Percentiles rank a stretch among this genome's conserved stretches.
Evolutionary conservation across 2,888 invertebrate species (phyloP).

Genomic region (Rhogogaster chlorosoma): DNA sequence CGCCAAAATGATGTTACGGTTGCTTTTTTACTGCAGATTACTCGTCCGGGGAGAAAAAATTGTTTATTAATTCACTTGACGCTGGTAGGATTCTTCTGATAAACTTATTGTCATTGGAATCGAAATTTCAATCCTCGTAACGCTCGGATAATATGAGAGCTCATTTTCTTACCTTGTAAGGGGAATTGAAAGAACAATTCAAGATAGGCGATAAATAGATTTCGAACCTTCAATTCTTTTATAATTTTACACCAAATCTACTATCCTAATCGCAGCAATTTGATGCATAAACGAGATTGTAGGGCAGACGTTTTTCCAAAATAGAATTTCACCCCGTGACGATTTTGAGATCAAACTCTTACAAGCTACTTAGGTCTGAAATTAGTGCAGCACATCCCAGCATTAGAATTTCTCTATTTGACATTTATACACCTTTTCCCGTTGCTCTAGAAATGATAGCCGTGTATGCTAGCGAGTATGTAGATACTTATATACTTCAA

Average conservation of each 20-base stretch:
- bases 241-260: neutral
- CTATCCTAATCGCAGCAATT: neutral
- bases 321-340: neutral
- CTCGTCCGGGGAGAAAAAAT: neutral
- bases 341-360: neutral
- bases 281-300: neutral
- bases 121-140: neutral
- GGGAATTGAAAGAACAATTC: neutral
- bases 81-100: neutral
- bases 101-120: neutral
- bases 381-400: neutral
- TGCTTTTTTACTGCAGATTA: neutral
- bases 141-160: neutral
- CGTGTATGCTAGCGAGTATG: neutral
- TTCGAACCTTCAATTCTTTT: neutral
- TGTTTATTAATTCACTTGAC: neutral
- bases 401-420: neutral
- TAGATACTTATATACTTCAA: neutral
- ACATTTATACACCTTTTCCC: neutral
- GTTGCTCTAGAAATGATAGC: neutral
- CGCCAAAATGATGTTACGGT: neutral
- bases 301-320: neutral
- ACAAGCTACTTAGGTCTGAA: neutral
- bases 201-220: neutral
- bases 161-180: neutral